A percentile compares a stretch with the other conserved stretches of the same genome.
phyloP scores from a whole-genome alignment of 2,113 vertebrate genomes.

The Eonycteris spelaea region DNA sequence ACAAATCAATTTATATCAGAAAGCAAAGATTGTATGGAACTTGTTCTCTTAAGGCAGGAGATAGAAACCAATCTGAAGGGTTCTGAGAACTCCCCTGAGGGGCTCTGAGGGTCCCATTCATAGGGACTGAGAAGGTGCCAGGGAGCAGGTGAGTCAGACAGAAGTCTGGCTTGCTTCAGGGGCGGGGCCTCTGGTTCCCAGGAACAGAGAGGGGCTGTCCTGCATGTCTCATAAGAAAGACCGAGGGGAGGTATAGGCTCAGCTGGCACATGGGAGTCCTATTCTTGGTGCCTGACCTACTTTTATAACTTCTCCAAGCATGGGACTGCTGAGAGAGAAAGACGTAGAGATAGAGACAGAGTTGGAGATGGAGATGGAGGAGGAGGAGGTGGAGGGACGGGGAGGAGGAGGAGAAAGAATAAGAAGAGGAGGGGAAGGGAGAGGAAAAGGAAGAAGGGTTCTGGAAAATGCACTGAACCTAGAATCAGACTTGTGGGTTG shows the following conservation, averaged over 20 bases:
- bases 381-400: background rate
- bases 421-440: background rate
- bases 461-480: background rate
- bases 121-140: background rate
- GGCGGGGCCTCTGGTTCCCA: background rate
- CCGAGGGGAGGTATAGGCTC: background rate
- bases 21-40: background rate
- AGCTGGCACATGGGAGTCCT: background rate
- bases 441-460: background rate
- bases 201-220: background rate
- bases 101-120: background rate
- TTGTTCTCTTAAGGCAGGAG: background rate
- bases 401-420: background rate
- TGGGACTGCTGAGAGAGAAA: background rate
- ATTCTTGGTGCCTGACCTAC: background rate
- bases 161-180: background rate
- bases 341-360: background rate
- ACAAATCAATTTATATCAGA: background rate
- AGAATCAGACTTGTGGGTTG: background rate
- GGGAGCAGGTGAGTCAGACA: background rate
- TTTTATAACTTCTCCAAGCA: background rate
- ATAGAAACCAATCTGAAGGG: background rate
- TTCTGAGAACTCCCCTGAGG: background rate
- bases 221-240: background rate
- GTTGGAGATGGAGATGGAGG: fast-evolving